Percentiles rank a stretch among this genome's conserved stretches.
These are phyloP conservation scores for Perca flavescens DNA, from an alignment of 2,113 vertebrate species.

Conservation along the genomic window DNA sequence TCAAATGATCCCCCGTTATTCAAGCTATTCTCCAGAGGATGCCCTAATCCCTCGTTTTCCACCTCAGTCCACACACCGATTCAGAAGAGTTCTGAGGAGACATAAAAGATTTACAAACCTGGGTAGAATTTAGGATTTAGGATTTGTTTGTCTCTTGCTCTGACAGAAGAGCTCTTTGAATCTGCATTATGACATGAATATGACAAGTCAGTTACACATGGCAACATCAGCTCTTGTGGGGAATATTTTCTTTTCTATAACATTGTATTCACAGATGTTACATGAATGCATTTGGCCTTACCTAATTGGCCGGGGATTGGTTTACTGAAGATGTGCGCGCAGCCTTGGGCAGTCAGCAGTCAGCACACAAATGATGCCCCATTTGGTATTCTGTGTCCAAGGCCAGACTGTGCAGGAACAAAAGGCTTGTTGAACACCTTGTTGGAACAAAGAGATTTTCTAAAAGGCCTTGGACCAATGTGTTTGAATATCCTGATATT, in stretches of 20 bases:
- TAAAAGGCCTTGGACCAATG: constrained; percentile 50
- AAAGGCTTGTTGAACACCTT: constrained; percentile 76
- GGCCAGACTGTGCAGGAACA: constrained; percentile 72
- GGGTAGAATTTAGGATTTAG: constrained; percentile 46
- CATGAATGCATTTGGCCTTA: constrained; percentile 67
- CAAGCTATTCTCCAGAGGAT: constrained; percentile 62
- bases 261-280: constrained; percentile 64
- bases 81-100: constrained; percentile 57
- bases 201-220: constrained; percentile 26
- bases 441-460: constrained; percentile 75
- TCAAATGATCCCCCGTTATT: constrained; percentile 63
- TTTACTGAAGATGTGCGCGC: constrained; percentile 58
- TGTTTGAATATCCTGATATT: constrained; percentile 49
- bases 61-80: constrained; percentile 67
- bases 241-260: constrained; percentile 40
- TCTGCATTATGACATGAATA: constrained; percentile 34
- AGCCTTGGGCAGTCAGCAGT: constrained; percentile 78
- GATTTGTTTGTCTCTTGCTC: constrained; percentile 17
- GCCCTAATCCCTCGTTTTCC: constrained; percentile 71
- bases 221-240: constrained; percentile 3
- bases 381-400: constrained; percentile 77
- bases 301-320: constrained; percentile 71
- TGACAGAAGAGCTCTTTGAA: constrained; percentile 41
- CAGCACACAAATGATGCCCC: constrained; percentile 73
- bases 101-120: constrained; percentile 48